These are phyloP conservation scores for Cyclargus thomasi DNA, from an alignment of 1,140 invertebrate species.

Conservation along the genomic window DNA sequence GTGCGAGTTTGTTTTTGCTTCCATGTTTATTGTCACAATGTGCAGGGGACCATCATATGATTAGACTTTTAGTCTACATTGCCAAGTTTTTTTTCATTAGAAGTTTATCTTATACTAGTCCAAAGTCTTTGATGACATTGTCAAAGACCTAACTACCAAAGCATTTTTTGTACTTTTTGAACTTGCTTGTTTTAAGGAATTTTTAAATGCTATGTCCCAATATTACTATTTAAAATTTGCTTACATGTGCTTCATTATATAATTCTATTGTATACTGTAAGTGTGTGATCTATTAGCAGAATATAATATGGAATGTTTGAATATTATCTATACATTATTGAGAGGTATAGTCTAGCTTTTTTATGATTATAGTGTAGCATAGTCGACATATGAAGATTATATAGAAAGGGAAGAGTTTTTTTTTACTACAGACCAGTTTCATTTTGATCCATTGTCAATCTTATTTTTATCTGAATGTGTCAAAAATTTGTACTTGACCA, in stretches of 20 bases:
- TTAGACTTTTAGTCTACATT: conserved; percentile 29
- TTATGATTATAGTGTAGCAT: not conserved
- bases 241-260: not conserved
- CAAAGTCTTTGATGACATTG: not conserved
- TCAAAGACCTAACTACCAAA: not conserved
- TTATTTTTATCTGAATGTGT: no score
- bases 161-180: not conserved
- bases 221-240: not conserved
- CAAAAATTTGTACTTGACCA: no score
- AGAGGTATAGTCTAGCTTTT: not conserved
- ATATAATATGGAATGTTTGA: not conserved
- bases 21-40: conserved; percentile 84
- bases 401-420: no score
- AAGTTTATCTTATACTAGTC: not conserved
- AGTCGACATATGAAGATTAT: no score
- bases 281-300: not conserved
- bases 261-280: not conserved
- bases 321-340: not conserved
- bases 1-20: conserved; percentile 85
- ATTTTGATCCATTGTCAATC: no score
- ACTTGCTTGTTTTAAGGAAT: not conserved
- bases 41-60: conserved; percentile 79
- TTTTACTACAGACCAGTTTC: no score
- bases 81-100: not conserved
- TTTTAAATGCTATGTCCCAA: not conserved